Conservation (phyloP, 2,113 vertebrate genomes). For the Capreolus pygargus region DNA sequence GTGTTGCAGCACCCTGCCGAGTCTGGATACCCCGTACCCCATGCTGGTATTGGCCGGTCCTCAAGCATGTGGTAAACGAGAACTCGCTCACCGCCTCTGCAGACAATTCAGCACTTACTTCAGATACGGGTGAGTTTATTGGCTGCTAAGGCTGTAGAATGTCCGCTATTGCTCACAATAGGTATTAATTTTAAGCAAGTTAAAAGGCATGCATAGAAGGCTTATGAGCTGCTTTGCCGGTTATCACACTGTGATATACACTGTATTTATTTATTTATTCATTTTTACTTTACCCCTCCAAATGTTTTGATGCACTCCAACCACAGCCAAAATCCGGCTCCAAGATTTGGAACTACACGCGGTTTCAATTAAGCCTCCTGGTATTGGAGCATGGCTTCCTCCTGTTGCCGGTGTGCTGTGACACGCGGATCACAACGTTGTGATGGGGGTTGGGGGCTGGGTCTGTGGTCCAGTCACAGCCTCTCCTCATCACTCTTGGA, state of each 20-base stretch:
- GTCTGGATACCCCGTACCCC: slow-evolving; percentile 86
- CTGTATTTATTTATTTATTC: too few species aligned
- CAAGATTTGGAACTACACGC: not conserved
- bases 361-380: not conserved
- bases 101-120: slow-evolving; percentile 88
- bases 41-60: slow-evolving; percentile 93
- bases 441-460: not conserved
- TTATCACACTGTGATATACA: not conserved
- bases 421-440: fast-evolving
- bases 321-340: not conserved
- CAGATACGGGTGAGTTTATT: slow-evolving; percentile 86
- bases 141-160: not conserved
- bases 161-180: not conserved
- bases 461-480: not conserved
- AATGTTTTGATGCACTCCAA: not conserved
- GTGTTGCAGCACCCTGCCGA: slow-evolving; percentile 86
- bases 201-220: not conserved
- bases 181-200: not conserved
- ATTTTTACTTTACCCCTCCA: not conserved
- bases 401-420: fast-evolving
- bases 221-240: not conserved
- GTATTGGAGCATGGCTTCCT: fast-evolving
- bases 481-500: not conserved
- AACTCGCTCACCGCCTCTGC: slow-evolving; percentile 90
- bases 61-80: slow-evolving; percentile 88